These are phyloP conservation scores for Iselma pallidipennis DNA, from an alignment of 2,888 invertebrate species.

Conservation along the genomic window DNA sequence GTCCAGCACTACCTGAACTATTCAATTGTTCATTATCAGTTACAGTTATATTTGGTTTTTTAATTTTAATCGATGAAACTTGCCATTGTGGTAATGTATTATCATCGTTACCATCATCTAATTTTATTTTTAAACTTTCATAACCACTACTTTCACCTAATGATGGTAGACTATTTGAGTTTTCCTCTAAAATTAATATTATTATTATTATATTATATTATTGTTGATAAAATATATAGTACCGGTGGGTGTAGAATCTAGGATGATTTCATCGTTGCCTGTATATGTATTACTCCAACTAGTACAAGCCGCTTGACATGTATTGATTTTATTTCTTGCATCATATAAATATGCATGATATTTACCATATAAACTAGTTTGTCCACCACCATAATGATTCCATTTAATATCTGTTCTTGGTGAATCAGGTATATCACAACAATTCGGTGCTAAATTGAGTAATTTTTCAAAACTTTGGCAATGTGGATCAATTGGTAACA, in stretches of 20 bases:
- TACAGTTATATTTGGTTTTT: conserved; percentile 38
- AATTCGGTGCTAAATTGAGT: conserved; percentile 71
- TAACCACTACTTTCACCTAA: conserved; percentile 79
- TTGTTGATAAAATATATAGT: neutral
- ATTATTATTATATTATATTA: neutral
- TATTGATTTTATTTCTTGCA: conserved; percentile 76
- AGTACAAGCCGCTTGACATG: conserved; percentile 73
- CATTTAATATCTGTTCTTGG: conserved; percentile 51
- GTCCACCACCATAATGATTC: conserved; percentile 59
- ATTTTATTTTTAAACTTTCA: conserved; percentile 69
- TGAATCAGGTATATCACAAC: conserved; percentile 56
- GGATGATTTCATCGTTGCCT: conserved; percentile 56
- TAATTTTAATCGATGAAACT: conserved; percentile 45
- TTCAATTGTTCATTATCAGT: conserved; percentile 57
- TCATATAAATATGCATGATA: conserved; percentile 87
- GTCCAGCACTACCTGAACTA: conserved; percentile 62
- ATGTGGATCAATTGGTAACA: conserved; percentile 73
- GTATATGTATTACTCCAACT: conserved; percentile 83
- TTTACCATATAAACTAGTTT: conserved; percentile 75
- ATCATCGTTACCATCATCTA: conserved; percentile 56
- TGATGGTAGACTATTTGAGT: conserved; percentile 67
- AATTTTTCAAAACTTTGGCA: conserved; percentile 76
- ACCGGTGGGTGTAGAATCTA: conserved; percentile 19
- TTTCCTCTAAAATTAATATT: conserved; percentile 40
- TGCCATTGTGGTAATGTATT: conserved; percentile 45